Base-by-base conservation (phyloP, 2,888 invertebrate species). In the Pseudolycoriella hygida region DNA sequence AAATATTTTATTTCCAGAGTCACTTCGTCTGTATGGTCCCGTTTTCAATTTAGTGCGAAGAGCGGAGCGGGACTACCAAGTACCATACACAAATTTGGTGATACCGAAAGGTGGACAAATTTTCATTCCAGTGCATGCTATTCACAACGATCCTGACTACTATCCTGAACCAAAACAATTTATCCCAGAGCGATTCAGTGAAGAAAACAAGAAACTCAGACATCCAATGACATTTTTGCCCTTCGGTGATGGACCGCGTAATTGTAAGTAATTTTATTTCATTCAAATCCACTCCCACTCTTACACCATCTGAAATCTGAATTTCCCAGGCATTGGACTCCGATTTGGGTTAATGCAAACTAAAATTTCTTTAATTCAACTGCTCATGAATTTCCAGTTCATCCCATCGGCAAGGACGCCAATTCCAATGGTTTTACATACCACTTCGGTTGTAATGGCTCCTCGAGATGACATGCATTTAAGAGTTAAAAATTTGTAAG, bases 21-120 rank as follows among this genome's bases (percentile, higher is more conserved):
- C 71, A 2, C 63, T 73, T 55, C 62, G 74, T 17, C 69, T 69
- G 54, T 66, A 72, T 51, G 72, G 74, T 14, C 68, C 73, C 1
- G 56, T 71, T 56, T 57, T 67, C 1, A 57, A 62, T 2, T 50
- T 71, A 34, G 66, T 68, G 51, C 60, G 72, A 37, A 57, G 61
- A 44, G 66, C 67, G 43, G 66, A 61, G 25, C 62, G 61, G 47
- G 61, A 68, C 31, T 70, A 69, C 52, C 60, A 54, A 46, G 47
- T 72, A n/a, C 67, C 69, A 0, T 58, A 66, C 49, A 66, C 60
- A 0, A 56, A 66, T 4, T 54, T 67, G 43, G 55, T 63, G 1
- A 66, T 73, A 40, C 69, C 72, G 46, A 65, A 69, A 42, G 72
- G 69, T 1, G 68, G 67, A 0, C 52, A 64, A 14, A 56, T 74